Evolutionary conservation across 2,888 invertebrate species (phyloP), one percentile per base, ranked within the genome.

Genomic region (Coenonympha arcania): DNA sequence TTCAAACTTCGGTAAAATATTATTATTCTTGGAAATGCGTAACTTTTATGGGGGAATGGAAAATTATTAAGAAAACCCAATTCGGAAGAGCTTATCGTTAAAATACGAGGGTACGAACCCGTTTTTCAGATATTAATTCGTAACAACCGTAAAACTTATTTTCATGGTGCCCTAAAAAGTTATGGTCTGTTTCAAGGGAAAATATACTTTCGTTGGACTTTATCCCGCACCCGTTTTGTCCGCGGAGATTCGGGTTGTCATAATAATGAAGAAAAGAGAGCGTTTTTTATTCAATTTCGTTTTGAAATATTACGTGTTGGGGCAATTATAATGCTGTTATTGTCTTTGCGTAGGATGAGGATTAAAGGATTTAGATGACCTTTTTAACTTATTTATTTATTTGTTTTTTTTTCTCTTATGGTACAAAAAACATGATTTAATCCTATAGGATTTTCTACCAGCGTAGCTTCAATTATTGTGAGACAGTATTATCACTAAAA

Each of bases 51-150:
- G 39, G 24, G 15, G 15, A 39, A 30, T 28, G 19, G 30, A 28
- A 41, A 41, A 41, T 41, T 28, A 41, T 41, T 19, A 41, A 28
- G 42, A 16, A 44, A 44, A 34, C 16, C 44, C 33, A 34, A 44
- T 44, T 44, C 16, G 15, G 41, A 36, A 30, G 40, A 26, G 65
- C 73, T 78, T 74, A 78, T 73, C 71, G 71, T 55, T 56, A 69
- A 71, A 81, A 73, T 77, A 79, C 69, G 71, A 76, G 66, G 77
- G 77, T 77, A 71, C 65, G 66, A 69, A 73, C 66, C 70, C 77
- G 74, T 82, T 81, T 81, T 80, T 81, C 79, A 78, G 77, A 80
- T 82, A 85, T 83, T 83, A 84, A 83, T 84, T 82, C 71, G 72
- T 76, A 80, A 83, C 81, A 84, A 80, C 79, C 81, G 76, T 84